These are phyloP conservation scores for Standfussiana lucernea DNA, from an alignment of 2,888 invertebrate genomes.

Conservation along the genomic window DNA sequence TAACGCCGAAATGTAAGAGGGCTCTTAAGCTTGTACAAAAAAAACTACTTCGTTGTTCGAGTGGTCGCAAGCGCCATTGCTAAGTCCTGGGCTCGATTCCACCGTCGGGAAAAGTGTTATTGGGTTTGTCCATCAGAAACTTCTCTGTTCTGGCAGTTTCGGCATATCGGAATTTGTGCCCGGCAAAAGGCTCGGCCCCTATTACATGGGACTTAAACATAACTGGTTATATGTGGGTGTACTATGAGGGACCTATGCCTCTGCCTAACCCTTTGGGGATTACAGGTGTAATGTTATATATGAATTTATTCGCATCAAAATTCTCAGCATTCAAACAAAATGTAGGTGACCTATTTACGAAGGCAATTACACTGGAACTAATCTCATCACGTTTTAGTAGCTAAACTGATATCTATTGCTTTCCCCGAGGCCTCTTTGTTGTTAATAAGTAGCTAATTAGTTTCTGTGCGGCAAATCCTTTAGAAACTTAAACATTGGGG, in stretches of 20 bases:
- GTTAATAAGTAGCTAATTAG: conserved; percentile 63
- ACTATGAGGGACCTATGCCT: not conserved
- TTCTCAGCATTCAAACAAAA: conserved; percentile 49
- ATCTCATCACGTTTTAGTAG: conserved; percentile 59
- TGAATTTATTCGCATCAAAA: conserved; percentile 11
- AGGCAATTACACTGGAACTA: conserved; percentile 57
- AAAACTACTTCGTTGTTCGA: not conserved
- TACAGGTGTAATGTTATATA: not conserved
- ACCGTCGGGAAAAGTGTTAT: not conserved
- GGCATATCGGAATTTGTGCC: no score
- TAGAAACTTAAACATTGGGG: conserved; percentile 55
- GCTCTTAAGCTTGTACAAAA: not conserved
- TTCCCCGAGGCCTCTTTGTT: conserved; percentile 49
- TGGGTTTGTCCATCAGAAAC: not conserved
- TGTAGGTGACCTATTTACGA: conserved; percentile 60
- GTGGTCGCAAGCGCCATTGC: not conserved
- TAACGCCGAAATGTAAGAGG: no score
- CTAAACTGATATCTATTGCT: conserved; percentile 44
- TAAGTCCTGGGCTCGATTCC: not conserved
- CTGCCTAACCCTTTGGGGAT: not conserved
- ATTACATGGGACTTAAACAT: not conserved
- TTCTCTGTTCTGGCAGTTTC: not conserved
- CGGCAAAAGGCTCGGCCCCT: not conserved
- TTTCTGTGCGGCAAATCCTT: conserved; percentile 52
- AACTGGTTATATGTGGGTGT: not conserved